Conservation (phyloP, 2,888 invertebrate species). For the Hirtodrosophila cameraria region DNA sequence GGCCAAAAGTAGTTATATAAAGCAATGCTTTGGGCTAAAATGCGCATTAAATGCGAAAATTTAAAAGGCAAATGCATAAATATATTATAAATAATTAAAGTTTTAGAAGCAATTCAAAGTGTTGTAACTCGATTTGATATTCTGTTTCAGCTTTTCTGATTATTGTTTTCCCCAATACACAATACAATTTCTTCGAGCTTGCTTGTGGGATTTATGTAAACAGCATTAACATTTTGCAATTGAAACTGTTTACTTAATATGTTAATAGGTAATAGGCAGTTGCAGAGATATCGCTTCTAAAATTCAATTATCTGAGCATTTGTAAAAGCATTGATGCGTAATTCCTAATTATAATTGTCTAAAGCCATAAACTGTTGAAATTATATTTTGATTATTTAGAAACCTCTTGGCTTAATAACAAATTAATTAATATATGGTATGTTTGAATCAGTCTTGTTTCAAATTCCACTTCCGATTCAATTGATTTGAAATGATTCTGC, state of each 20-base stretch:
- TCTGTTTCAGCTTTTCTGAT: conserved; percentile 1
- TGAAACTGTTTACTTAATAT: conserved; percentile 37
- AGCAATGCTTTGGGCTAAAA: conserved; percentile 14
- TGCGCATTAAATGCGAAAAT: background rate
- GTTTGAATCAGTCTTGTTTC: too few species aligned
- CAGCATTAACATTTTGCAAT: conserved; percentile 34
- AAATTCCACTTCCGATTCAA: too few species aligned
- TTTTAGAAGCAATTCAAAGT: background rate
- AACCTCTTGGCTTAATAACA: too few species aligned
- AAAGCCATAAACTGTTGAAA: background rate
- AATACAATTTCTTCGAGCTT: conserved; percentile 8
- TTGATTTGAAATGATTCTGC: too few species aligned
- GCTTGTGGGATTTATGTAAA: conserved; percentile 11
- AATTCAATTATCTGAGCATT: conserved; percentile 22
- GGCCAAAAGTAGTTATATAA: conserved; percentile 37
- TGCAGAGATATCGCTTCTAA: conserved; percentile 2
- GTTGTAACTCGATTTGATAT: background rate
- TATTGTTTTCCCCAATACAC: conserved; percentile 10
- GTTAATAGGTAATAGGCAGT: conserved; percentile 36
- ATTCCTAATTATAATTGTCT: background rate
- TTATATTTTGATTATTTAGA: background rate
- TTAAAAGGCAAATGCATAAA: background rate
- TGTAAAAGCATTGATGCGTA: background rate
- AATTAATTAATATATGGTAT: too few species aligned
- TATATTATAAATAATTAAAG: background rate